Conservation (phyloP, 1,140 invertebrate species). For the Megalopta genalis region DNA sequence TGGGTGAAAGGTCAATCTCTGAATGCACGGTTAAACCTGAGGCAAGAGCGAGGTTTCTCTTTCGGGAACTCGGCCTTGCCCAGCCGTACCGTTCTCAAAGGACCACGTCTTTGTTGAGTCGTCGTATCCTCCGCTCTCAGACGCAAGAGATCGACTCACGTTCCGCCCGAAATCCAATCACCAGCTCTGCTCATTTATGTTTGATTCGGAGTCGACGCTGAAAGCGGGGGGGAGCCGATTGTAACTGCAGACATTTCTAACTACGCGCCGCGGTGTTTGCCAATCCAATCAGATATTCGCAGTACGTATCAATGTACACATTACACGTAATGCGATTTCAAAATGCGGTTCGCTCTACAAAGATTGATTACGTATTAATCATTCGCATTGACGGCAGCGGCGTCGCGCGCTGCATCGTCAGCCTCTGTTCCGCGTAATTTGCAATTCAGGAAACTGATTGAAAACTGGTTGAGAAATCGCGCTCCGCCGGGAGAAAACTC, state of each 20-base stretch:
- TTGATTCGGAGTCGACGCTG: constrained; percentile 16
- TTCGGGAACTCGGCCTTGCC: background rate
- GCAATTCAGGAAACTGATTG: constrained; percentile 13
- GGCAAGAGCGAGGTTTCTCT: background rate
- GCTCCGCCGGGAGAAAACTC: background rate
- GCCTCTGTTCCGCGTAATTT: background rate
- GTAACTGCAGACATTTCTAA: constrained; percentile 32
- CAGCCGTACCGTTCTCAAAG: background rate
- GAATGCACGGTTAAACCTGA: background rate
- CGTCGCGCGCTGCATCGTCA: background rate
- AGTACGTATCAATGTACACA: constrained; percentile 34
- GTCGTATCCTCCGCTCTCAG: background rate
- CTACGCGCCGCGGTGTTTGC: constrained; percentile 13
- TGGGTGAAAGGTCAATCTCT: background rate
- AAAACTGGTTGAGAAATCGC: background rate
- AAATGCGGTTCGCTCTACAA: constrained; percentile 28
- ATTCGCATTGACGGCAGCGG: background rate
- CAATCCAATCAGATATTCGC: constrained; percentile 33
- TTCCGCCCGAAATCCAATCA: constrained; percentile 27
- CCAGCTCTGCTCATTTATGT: constrained; percentile 11
- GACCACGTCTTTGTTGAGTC: constrained; percentile 2
- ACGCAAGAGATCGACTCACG: constrained; percentile 12
- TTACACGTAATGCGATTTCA: constrained; percentile 43
- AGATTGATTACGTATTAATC: constrained; percentile 45
- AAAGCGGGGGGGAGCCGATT: constrained; percentile 5